phyloP scores from a whole-genome alignment of 2,113 vertebrate genomes.

The Cariama cristata region DNA sequence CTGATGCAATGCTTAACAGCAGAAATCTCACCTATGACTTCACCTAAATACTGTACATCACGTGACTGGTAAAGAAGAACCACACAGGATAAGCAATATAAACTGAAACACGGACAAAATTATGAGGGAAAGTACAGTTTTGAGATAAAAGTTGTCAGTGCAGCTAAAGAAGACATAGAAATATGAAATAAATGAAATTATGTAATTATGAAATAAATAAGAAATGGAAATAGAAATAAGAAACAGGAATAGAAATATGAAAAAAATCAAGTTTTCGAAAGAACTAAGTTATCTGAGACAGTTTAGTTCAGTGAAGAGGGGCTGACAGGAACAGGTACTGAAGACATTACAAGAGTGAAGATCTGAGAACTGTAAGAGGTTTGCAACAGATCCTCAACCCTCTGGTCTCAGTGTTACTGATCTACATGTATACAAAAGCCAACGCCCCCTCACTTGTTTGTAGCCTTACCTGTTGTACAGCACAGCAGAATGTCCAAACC shows the following conservation, averaged over 20 bases:
- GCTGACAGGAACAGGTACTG: not conserved
- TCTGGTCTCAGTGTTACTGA: no score
- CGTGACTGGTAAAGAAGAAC: not conserved
- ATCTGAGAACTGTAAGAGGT: not conserved
- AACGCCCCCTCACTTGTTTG: rapidly evolving
- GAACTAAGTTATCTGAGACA: not conserved
- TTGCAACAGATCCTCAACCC: not conserved
- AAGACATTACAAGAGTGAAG: not conserved
- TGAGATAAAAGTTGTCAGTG: not conserved
- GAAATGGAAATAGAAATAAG: not conserved
- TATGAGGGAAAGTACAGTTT: not conserved
- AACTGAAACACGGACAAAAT: not conserved
- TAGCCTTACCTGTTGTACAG: conserved; percentile 84
- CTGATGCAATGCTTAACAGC: not conserved
- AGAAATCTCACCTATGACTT: not conserved
- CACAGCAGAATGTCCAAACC: conserved; percentile 94
- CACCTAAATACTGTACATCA: not conserved
- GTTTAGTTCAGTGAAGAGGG: not conserved
- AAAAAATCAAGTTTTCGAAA: not conserved
- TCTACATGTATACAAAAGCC: rapidly evolving
- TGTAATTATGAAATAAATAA: not conserved
- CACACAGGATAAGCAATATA: not conserved
- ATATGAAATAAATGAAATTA: not conserved
- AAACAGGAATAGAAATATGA: not conserved
- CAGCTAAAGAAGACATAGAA: not conserved